A percentile compares a stretch with the other conserved stretches of the same genome.
These are phyloP conservation scores for Catharus ustulatus DNA, from an alignment of 2,797 vertebrate genomes.

Conservation along the genomic window DNA sequence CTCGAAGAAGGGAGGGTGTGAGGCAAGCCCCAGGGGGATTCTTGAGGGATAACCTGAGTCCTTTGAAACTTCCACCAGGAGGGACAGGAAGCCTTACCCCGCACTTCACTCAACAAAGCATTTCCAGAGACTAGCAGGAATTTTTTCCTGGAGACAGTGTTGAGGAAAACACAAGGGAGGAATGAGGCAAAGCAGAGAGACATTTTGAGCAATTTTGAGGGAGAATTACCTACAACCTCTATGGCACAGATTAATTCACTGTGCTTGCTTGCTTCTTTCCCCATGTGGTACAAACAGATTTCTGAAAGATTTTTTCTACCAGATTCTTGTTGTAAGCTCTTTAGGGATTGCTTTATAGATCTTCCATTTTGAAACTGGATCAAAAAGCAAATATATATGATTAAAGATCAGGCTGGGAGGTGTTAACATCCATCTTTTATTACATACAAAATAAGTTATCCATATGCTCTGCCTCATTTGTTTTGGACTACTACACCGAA, in stretches of 20 bases:
- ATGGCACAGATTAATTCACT: not conserved
- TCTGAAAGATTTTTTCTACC: not conserved
- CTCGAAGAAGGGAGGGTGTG: not conserved
- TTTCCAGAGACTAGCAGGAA: not conserved
- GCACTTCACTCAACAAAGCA: not conserved
- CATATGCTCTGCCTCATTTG: not conserved
- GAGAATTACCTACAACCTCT: not conserved
- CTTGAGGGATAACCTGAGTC: not conserved
- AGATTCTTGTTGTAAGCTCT: not conserved
- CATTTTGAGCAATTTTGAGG: not conserved
- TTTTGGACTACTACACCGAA: conserved; percentile 25
- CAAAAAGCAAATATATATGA: conserved; percentile 34
- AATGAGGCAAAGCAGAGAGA: not conserved
- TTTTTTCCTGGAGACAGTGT: not conserved
- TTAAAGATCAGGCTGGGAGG: conserved; percentile 23
- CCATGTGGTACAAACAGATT: not conserved
- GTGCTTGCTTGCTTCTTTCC: not conserved
- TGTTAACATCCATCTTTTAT: conserved; percentile 5
- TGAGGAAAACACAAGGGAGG: not conserved
- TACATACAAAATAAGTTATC: conserved; percentile 10
- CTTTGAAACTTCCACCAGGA: not conserved
- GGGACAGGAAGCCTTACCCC: not conserved
- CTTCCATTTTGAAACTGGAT: not conserved
- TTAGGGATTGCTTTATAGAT: not conserved
- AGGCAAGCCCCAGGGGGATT: not conserved